Percentiles rank a stretch among this genome's conserved stretches.
Evolutionary conservation across 2,888 invertebrate species (phyloP).

Genomic region (Tyria jacobaeae): DNA sequence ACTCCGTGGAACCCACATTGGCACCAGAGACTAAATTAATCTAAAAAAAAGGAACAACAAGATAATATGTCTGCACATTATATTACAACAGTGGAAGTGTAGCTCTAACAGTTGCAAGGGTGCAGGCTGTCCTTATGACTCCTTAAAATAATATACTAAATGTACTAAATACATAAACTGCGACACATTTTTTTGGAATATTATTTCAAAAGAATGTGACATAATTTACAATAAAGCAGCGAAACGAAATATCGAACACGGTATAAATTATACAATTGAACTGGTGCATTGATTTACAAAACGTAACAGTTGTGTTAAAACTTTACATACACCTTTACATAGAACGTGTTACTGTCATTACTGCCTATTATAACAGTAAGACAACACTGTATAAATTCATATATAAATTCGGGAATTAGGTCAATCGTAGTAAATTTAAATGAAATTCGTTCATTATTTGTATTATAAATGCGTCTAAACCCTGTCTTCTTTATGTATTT

Average conservation of each 20-base stretch:
- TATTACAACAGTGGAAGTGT: too few relatives aligned
- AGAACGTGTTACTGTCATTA: constrained; percentile 31
- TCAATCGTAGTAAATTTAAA: not conserved
- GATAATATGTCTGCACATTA: too few relatives aligned
- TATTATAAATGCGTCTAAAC: too few relatives aligned
- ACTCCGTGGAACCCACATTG: too few relatives aligned
- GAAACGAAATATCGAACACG: constrained; percentile 33
- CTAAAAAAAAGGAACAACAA: too few relatives aligned
- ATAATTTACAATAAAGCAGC: constrained; percentile 25
- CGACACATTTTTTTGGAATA: too few relatives aligned
- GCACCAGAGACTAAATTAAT: too few relatives aligned
- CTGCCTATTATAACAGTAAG: constrained; percentile 31
- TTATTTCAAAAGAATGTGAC: not conserved
- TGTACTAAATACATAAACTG: too few relatives aligned
- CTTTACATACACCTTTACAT: constrained; percentile 30
- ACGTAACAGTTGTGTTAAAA: constrained; percentile 39
- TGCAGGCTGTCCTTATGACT: too few relatives aligned
- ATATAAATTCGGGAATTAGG: not conserved
- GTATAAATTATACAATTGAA: constrained; percentile 27
- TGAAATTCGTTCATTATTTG: not conserved
- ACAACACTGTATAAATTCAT: not conserved
- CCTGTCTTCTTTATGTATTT: too few relatives aligned
- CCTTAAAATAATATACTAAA: too few relatives aligned
- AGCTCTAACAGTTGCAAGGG: too few relatives aligned
- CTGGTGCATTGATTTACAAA: constrained; percentile 29